These are phyloP conservation scores for Cremastobaeus sp. DNA, from an alignment of 2,888 invertebrate species.

Conservation along the genomic window DNA sequence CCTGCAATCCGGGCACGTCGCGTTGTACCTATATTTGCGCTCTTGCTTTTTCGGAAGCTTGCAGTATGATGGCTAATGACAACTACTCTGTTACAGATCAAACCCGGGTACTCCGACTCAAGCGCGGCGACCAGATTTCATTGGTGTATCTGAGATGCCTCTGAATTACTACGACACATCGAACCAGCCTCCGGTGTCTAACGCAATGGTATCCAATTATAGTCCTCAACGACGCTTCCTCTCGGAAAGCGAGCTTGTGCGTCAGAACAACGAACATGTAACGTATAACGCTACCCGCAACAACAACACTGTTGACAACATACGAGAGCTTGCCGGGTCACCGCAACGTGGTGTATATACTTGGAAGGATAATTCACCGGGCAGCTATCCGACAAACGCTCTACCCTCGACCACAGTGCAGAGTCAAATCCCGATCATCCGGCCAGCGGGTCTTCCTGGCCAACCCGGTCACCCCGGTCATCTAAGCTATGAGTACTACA, in stretches of 20 bases:
- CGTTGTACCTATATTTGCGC: constrained; percentile 47
- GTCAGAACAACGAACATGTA: constrained; percentile 80
- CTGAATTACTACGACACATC: constrained; percentile 70
- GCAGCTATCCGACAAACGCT: constrained; percentile 78
- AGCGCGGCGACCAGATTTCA: constrained; percentile 92
- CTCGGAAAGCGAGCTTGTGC: constrained; percentile 85
- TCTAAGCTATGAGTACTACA: constrained; percentile 80
- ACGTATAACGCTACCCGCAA: constrained; percentile 80
- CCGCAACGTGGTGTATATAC: constrained; percentile 90
- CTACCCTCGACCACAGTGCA: constrained; percentile 16
- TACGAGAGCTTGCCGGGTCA: constrained; percentile 91
- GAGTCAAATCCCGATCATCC: neutral
- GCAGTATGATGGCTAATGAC: neutral
- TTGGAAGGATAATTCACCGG: constrained; percentile 89
- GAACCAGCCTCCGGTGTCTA: constrained; percentile 57
- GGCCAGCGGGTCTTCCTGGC: constrained; percentile 14
- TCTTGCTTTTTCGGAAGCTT: constrained; percentile 18
- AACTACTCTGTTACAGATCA: constrained; percentile 82
- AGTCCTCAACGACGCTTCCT: constrained; percentile 81
- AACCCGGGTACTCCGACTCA: constrained; percentile 95
- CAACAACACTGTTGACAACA: constrained; percentile 90
- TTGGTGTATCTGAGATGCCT: constrained; percentile 82
- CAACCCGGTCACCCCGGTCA: too few species aligned
- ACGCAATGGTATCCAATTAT: constrained; percentile 69
- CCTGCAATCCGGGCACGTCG: constrained; percentile 44